These are phyloP conservation scores for Herpetotheres cachinnans DNA, from an alignment of 2,113 vertebrate species.

Conservation along the genomic window DNA sequence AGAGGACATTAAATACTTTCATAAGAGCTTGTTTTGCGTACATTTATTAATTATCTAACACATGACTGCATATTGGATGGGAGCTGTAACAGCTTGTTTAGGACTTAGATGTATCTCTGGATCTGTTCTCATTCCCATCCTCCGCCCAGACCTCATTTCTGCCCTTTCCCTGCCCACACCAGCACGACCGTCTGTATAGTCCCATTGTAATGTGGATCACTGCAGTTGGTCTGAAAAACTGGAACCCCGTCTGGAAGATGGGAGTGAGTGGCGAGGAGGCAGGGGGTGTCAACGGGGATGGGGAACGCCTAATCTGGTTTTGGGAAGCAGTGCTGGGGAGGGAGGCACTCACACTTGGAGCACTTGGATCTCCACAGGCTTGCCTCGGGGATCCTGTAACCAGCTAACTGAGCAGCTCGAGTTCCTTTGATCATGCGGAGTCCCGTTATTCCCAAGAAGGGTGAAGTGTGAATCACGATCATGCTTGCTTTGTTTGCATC, in stretches of 20 bases:
- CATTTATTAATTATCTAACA: neutral
- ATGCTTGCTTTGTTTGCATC: neutral
- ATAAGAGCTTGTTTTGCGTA: neutral
- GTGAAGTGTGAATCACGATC: accelerated
- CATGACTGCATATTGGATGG: accelerated
- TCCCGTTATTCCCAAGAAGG: accelerated
- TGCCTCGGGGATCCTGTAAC: neutral
- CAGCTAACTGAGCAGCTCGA: neutral
- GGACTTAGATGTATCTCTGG: neutral
- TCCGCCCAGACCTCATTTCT: neutral
- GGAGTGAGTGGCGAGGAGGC: accelerated
- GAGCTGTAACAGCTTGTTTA: neutral
- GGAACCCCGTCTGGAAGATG: neutral
- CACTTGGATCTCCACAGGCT: neutral
- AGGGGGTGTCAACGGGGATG: accelerated
- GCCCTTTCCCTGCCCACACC: neutral
- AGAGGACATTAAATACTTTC: neutral
- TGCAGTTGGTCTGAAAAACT: accelerated
- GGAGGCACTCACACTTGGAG: neutral
- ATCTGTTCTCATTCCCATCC: neutral
- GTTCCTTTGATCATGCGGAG: neutral
- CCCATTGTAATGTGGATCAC: accelerated
- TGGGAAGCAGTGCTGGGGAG: neutral
- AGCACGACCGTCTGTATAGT: accelerated
- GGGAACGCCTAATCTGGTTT: neutral